Percentiles rank a stretch among this genome's conserved stretches.
Conservation (phyloP, 2,113 vertebrate genomes). For the Gavialis gangeticus region DNA sequence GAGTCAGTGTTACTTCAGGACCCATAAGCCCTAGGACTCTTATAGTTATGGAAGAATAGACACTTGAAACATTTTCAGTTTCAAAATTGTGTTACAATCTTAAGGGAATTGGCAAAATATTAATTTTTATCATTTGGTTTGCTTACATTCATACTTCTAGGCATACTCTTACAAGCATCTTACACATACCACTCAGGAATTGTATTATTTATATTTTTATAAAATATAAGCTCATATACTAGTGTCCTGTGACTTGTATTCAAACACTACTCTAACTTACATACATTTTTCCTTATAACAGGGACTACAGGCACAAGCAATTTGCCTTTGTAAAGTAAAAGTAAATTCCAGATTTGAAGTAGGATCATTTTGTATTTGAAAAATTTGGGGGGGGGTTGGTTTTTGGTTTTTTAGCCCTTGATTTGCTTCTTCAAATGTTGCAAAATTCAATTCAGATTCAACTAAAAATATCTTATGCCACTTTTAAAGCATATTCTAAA, state of each 20-base stretch:
- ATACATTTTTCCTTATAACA: background rate
- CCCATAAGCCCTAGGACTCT: background rate
- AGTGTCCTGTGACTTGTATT: background rate
- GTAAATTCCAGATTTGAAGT: background rate
- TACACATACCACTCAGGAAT: background rate
- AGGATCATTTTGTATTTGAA: background rate
- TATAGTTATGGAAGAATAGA: background rate
- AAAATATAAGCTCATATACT: background rate
- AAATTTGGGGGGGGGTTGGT: no score
- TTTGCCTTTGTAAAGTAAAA: background rate
- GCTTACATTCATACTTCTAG: constrained; percentile 3
- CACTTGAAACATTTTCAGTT: constrained; percentile 37
- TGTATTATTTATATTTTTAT: background rate
- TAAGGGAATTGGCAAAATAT: background rate
- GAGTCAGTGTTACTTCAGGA: background rate
- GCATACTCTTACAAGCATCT: background rate
- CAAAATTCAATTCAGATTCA: background rate
- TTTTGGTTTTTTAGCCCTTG: background rate
- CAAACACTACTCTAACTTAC: background rate
- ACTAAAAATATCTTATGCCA: background rate
- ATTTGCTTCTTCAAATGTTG: background rate
- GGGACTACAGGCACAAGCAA: background rate
- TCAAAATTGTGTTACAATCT: background rate
- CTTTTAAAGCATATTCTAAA: background rate
- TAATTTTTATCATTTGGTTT: constrained; percentile 10